Conservation (phyloP, 2,113 vertebrate genomes). For the Oxyruncus cristatus region DNA sequence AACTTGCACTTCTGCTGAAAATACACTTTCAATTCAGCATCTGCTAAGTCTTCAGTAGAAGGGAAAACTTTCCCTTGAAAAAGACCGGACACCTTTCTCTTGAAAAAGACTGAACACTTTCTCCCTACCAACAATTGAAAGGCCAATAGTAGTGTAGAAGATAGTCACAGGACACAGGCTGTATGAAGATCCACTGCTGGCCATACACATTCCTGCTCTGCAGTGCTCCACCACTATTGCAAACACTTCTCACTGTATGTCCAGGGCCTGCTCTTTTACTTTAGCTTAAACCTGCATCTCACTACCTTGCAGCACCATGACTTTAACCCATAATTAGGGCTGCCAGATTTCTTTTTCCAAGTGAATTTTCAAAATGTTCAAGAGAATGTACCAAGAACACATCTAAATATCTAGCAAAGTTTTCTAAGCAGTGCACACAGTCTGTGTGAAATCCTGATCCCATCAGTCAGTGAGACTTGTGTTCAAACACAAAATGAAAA, state of each 20-base stretch:
- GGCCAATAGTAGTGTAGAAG: neutral
- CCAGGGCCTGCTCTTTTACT: neutral
- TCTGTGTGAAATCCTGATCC: neutral
- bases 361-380: neutral
- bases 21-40: neutral
- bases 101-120: neutral
- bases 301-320: neutral
- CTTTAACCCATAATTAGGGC: neutral
- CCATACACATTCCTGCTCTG: accelerated
- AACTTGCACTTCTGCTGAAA: neutral
- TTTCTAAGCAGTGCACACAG: neutral
- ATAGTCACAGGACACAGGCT: neutral
- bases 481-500: neutral
- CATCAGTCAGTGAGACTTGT: neutral
- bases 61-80: neutral
- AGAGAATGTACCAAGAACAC: neutral
- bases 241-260: neutral
- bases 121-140: neutral
- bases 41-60: neutral
- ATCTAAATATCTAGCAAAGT: neutral
- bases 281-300: neutral
- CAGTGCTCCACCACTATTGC: neutral
- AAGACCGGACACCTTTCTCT: neutral
- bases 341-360: neutral
- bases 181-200: neutral